These are phyloP conservation scores for Pararge aegeria DNA, from an alignment of 1,140 invertebrate genomes.

Conservation along the genomic window DNA sequence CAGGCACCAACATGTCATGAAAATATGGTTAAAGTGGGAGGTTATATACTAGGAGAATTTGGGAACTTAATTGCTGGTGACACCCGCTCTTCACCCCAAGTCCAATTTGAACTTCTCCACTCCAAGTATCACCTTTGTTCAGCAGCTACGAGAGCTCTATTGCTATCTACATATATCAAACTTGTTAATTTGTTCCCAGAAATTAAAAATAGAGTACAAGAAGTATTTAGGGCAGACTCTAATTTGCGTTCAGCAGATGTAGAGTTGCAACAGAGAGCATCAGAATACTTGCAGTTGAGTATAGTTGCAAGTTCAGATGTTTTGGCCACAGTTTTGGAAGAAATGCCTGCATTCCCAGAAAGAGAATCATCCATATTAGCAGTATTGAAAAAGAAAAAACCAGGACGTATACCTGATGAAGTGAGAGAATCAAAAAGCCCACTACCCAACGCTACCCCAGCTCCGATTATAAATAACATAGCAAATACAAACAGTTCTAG, in stretches of 20 bases:
- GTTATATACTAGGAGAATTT: slow-evolving; percentile 99
- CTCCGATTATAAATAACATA: slow-evolving; percentile 79
- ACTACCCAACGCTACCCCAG: slow-evolving; percentile 80
- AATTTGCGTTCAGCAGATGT: slow-evolving; percentile 98
- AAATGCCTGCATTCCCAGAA: slow-evolving; percentile 99
- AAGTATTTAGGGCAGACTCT: slow-evolving; percentile 97
- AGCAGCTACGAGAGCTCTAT: slow-evolving; percentile 95
- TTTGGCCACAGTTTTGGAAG: slow-evolving; percentile 98
- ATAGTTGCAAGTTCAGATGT: slow-evolving; percentile 98
- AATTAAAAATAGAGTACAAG: slow-evolving; percentile 97
- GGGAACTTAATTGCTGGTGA: slow-evolving; percentile 99
- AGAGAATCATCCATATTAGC: slow-evolving; percentile 98
- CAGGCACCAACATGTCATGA: slow-evolving; percentile 99
- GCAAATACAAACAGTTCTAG: slow-evolving; percentile 84
- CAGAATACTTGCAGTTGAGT: slow-evolving; percentile 98
- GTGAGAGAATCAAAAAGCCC: slow-evolving; percentile 90
- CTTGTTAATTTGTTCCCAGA: slow-evolving; percentile 99
- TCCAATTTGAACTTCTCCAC: slow-evolving; percentile 98
- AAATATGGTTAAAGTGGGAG: slow-evolving; percentile 99
- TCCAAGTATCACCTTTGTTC: slow-evolving; percentile 99
- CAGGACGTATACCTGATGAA: slow-evolving; percentile 92
- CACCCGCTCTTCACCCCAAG: slow-evolving; percentile 95
- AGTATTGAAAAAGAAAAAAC: slow-evolving; percentile 99
- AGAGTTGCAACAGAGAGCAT: slow-evolving; percentile 98
- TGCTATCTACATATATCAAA: slow-evolving; percentile 99